Evolutionary conservation across 2,113 vertebrate genomes (phyloP), one percentile per base, ranked within the genome.

Genomic region (western clawed frog (Xenopus tropicalis)): DNA sequence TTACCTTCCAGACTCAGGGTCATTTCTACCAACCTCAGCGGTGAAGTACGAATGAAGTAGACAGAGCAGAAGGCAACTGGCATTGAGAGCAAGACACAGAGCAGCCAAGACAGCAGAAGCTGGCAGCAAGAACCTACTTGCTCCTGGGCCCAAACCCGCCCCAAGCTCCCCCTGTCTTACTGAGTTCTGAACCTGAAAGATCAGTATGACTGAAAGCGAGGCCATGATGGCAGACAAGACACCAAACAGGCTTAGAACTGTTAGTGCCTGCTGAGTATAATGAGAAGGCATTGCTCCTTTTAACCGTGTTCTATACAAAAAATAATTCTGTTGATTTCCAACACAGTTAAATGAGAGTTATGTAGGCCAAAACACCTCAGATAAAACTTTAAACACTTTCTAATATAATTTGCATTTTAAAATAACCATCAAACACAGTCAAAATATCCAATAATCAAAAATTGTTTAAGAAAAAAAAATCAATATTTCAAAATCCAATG

Each of bases 181-280:
- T 3, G 86, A 91, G 1, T 87, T 79, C 77, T 93, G 92, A 14
- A 96, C 86, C 87, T 95, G 94, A 80, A 93, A 93, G 78, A 97
- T 89, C 80, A 98, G 83, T 80, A 89, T 87, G 69, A 90, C 92
- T 56, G 94, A 91, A 71, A 96, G 84, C 9, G 90, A 84, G 0
- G 92, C 89, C 92, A 95, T 89, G 78, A 94, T 84, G 0, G 91
- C 93, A 7, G 95, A 91, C 23, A 93, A 68, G 10, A 92, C 78
- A 11, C 92, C 95, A 75, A 94, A 85, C 7, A 94, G 79, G 56
- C 88, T 78, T 77, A 96, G 81, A 0, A 93, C 91, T 24, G 88
- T 78, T 37, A 96, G 84, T 24, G 90, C 89, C 13, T 93, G 83
- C 76, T 90, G 83, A 70, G 88, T 89, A 91, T 94, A 92, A 12